Base-by-base conservation (phyloP, 1,140 invertebrate species). In the Antheraea pernyi region DNA sequence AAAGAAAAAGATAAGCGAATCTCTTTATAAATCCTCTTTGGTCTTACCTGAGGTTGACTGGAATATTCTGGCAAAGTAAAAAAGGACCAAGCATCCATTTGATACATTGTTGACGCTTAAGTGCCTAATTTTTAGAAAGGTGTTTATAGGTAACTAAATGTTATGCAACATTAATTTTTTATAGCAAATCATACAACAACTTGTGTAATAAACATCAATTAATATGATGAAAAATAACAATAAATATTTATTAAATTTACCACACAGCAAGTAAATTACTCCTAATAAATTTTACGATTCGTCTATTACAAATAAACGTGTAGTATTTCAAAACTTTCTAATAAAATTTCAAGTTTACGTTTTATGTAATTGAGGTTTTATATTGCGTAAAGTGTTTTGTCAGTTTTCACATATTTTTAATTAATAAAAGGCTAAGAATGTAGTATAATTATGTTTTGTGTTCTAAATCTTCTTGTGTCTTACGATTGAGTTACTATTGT, bases 201-300 rank as follows among this genome's bases (percentile, higher is more conserved):
- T 6, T 53, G 7, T 13, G 16, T 53, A 53, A 53, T 53, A 7
- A 53, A 9, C 9, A 53, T n/a, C 11, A 16, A 13, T 53, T 53
- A 53, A 13, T 53, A 53, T 13, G 16, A 53, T 13, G 16, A 53
- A 53, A 16, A 53, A n/a, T n/a, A 13, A 13, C 46, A 53, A 53
- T 53, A 53, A 53, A 53, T 53, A 53, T 53, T 53, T 53, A 53
- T 53, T 53, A 53, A n/a, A 53, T 16, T 53, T 53, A 53, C 46
- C 46, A 53, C 46, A 53, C 16, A 42, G 16, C 46, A 6, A 53
- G 19, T 36, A 10, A 61, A 19, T 61, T 61, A 61, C 30, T 22
- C 18, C 59, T 61, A 22, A 61, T 61, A 61, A 61, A 61, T 61
- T 61, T 61, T 22, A 61, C 18, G 30, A 61, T 61, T 61, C 30